A percentile compares a stretch with the other conserved stretches of the same genome.
phyloP scores from a whole-genome alignment of 1,140 invertebrate genomes.

The Heliothis subflexa region DNA sequence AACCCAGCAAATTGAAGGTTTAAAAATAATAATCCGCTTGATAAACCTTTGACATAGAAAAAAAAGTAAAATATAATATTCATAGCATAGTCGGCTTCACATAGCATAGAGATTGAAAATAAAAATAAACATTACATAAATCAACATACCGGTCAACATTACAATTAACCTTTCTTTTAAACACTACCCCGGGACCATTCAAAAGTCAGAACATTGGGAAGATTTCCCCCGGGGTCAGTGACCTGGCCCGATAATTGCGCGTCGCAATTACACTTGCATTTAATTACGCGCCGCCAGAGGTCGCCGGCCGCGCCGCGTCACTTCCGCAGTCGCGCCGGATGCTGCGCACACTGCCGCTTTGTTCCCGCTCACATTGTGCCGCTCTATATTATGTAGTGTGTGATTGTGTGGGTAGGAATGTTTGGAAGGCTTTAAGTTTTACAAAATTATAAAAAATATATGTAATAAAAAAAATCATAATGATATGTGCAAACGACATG shows the following conservation, averaged over 20 bases:
- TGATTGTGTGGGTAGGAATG: background rate
- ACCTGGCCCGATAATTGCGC: slow-evolving; percentile 36
- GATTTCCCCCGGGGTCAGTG: slow-evolving; percentile 21
- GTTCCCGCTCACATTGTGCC: slow-evolving; percentile 29
- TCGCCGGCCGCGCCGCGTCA: slow-evolving; percentile 38
- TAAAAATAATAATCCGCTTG: too few relatives aligned
- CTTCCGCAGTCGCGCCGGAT: slow-evolving; percentile 35
- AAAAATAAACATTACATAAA: too few relatives aligned
- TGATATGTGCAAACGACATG: background rate
- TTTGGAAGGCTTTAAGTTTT: background rate
- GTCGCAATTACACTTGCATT: slow-evolving; percentile 45
- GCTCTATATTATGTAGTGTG: background rate
- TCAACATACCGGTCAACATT: background rate
- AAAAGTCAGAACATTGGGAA: background rate
- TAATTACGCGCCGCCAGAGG: slow-evolving; percentile 45
- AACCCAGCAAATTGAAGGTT: too few relatives aligned
- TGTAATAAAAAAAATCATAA: background rate
- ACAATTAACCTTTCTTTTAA: background rate
- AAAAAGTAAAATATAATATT: too few relatives aligned
- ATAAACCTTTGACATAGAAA: too few relatives aligned
- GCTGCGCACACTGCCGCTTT: slow-evolving; percentile 32
- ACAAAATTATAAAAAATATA: background rate
- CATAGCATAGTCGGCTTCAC: too few relatives aligned
- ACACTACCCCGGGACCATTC: background rate
- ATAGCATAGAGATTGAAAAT: too few relatives aligned